Base-by-base conservation (phyloP, 2,113 vertebrate genomes). In the Leptobrachium leishanense region DNA sequence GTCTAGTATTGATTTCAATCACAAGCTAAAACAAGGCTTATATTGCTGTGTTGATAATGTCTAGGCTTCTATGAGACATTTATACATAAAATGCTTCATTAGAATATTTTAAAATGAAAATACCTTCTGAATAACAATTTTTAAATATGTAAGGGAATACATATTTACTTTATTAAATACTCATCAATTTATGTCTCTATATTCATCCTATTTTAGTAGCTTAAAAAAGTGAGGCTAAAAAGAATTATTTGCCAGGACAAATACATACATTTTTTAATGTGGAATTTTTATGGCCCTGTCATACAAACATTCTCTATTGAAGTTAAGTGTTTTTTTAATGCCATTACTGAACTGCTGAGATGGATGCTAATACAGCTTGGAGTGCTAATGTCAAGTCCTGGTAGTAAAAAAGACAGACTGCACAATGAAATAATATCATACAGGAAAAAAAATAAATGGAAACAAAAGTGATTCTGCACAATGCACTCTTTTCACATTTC, bases 251-350 rank as follows among this genome's bases (percentile, higher is more conserved):
- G 87, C 87, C 89, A 90, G 86, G 90, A 92, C 89, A 92, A 92
- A 92, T 90, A 93, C 86, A 74, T 89, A 90, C 86, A 85, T 85
- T 91, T 91, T 91, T 90, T 91, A 87, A 90, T 90, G 90, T 89
- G 88, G 89, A 86, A 31, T 92, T 93, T 94, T 92, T 93, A 92
- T 90, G 90, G 92, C 87, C 92, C 90, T 92, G 91, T 94, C 92
- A 93, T 93, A 91, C 91, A 92, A 88, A 89, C 90, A 90, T 94
- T 94, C 92, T 90, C 92, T 87, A 83, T 90, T 92, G 90, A 93
- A 92, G 90, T 90, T 95, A 94, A 95, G 92, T 93, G 93, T 93
- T 94, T 95, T 92, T 94, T 93, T 94, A 93, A 94, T 93, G 90
- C 91, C 93, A 92, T 95, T 93, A 92, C 88, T 88, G 87, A 91